These are phyloP conservation scores for Aulostomus chinensis DNA, from an alignment of 2,797 vertebrate species.

Conservation along the genomic window DNA sequence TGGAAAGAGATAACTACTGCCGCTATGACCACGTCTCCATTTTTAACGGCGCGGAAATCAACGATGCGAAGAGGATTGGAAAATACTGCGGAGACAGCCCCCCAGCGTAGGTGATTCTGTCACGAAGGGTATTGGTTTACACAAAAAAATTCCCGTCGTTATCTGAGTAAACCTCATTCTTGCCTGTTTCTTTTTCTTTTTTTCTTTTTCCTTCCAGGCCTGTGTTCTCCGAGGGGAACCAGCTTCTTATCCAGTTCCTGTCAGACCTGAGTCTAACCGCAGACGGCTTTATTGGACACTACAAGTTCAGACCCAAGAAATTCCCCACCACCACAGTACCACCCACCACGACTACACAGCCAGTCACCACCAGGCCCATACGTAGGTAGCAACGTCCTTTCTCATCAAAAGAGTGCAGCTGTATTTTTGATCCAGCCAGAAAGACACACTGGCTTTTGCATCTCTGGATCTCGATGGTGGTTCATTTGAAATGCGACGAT, in stretches of 20 bases:
- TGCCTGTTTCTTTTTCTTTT: too few species aligned
- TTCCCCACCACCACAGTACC: slow-evolving; percentile 80
- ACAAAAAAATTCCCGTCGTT: too few species aligned
- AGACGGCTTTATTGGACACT: slow-evolving; percentile 96
- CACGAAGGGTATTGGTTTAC: slow-evolving; percentile 4
- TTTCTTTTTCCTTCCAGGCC: slow-evolving; percentile 79
- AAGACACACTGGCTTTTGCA: too few species aligned
- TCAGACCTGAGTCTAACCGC: slow-evolving; percentile 97
- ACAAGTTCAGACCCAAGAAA: slow-evolving; percentile 95
- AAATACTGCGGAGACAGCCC: slow-evolving; percentile 97
- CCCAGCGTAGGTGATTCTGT: slow-evolving; percentile 87
- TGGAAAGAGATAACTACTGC: slow-evolving; percentile 97
- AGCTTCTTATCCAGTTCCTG: slow-evolving; percentile 95
- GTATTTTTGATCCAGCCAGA: too few species aligned
- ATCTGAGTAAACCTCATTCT: too few species aligned
- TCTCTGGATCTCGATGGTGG: too few species aligned
- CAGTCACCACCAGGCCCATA: slow-evolving; percentile 84
- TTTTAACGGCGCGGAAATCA: slow-evolving; percentile 93
- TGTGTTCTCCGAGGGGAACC: slow-evolving; percentile 92
- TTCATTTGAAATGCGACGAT: too few species aligned
- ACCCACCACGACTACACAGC: slow-evolving; percentile 78
- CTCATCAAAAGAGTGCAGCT: too few species aligned
- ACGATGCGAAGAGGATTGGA: slow-evolving; percentile 93
- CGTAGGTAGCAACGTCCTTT: slow-evolving; percentile 74
- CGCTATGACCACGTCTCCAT: slow-evolving; percentile 95